Evolutionary conservation across 2,113 vertebrate species (phyloP).

Genomic region (Gopherus flavomarginatus): DNA sequence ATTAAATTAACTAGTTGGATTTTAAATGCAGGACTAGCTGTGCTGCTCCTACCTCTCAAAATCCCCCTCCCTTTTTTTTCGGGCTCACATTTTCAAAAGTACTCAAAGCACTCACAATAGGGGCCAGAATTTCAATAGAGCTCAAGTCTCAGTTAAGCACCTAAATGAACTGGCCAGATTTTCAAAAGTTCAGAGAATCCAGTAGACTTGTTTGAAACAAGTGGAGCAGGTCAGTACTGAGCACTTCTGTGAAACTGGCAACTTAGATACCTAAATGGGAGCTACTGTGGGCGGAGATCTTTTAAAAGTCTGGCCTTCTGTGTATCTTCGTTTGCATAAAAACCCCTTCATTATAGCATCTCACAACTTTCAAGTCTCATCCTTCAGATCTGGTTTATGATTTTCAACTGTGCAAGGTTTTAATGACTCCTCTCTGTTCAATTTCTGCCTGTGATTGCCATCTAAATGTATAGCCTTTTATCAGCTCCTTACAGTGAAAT

Average conservation of each 20-base stretch:
- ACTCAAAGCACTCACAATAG: neutral
- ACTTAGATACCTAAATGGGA: neutral
- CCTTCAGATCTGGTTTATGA: neutral
- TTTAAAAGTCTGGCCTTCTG: neutral
- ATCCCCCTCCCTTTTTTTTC: neutral
- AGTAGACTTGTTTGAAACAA: neutral
- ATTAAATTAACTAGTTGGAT: neutral
- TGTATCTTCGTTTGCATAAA: neutral
- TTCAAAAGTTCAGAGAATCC: neutral
- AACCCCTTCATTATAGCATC: neutral
- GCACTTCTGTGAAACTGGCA: neutral
- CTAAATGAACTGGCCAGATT: neutral
- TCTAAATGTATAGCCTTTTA: too few species aligned
- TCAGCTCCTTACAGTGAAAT: too few species aligned
- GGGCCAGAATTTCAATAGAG: neutral
- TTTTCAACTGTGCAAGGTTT: too few species aligned
- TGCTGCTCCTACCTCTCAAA: neutral
- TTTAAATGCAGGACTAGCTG: neutral
- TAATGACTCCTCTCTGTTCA: too few species aligned
- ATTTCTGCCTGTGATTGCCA: too few species aligned
- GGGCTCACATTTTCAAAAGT: constrained; percentile 1
- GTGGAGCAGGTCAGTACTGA: neutral
- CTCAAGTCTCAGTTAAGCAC: neutral
- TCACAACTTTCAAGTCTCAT: neutral
- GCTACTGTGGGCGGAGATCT: neutral